These are phyloP conservation scores for Tenualosa thibaudeaui DNA, from an alignment of 2,797 vertebrate species.

Conservation along the genomic window DNA sequence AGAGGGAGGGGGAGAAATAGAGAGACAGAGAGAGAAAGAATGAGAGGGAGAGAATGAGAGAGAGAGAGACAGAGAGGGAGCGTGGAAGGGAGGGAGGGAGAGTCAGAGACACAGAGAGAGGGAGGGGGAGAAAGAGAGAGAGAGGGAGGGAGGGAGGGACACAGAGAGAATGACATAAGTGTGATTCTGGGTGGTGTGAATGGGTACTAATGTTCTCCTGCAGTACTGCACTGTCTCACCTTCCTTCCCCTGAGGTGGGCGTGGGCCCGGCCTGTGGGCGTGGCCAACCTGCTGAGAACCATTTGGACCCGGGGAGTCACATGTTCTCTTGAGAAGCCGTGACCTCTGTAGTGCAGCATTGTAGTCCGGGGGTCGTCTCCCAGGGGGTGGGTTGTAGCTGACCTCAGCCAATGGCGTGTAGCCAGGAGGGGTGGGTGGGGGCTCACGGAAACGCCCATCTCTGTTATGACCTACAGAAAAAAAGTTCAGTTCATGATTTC, in stretches of 20 bases:
- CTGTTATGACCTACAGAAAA: constrained; percentile 73
- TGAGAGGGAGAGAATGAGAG: no score
- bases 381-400: constrained; percentile 61
- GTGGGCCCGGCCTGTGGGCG: constrained; percentile 40
- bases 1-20: no score
- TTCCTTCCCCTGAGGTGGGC: constrained; percentile 38
- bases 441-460: constrained; percentile 90
- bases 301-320: constrained; percentile 79
- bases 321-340: constrained; percentile 74
- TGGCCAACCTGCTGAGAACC: constrained; percentile 59
- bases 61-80: no score
- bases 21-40: no score
- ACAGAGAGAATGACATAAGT: not conserved
- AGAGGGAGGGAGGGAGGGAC: no score
- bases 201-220: not conserved
- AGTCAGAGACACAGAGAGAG: no score
- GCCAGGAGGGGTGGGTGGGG: constrained; percentile 93
- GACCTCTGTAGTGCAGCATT: constrained; percentile 94
- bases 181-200: constrained; percentile 56
- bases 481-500: not conserved
- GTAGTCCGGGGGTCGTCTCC: constrained; percentile 94
- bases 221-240: constrained; percentile 32
- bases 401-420: constrained; percentile 88
- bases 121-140: no score
- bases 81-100: no score